phyloP scores from a whole-genome alignment of 2,797 vertebrate species.

The Acipenser oxyrinchus region DNA sequence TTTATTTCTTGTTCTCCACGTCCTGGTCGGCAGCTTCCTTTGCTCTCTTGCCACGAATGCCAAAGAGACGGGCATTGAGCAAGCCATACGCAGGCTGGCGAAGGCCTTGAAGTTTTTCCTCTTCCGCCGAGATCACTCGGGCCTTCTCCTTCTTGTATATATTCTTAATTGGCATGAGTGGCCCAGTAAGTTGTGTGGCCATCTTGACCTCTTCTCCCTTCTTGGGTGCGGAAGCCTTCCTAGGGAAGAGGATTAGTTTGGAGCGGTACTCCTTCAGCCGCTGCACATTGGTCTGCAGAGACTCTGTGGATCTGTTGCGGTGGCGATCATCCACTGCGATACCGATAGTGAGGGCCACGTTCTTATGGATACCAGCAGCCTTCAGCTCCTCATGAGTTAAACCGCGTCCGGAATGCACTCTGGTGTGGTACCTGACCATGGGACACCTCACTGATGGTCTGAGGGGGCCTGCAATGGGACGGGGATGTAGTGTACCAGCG shows the following conservation, averaged over 20 bases:
- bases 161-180: conserved; percentile 83
- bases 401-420: conserved; percentile 81
- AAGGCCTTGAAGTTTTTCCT: conserved; percentile 98
- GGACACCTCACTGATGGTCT: conserved; percentile 87
- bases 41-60: conserved; percentile 93
- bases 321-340: conserved; percentile 83
- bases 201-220: conserved; percentile 95
- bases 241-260: conserved; percentile 94
- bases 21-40: conserved; percentile 94
- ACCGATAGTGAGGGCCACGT: conserved; percentile 84
- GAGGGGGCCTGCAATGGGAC: conserved; percentile 78
- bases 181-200: conserved; percentile 83
- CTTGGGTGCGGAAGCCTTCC: conserved; percentile 82
- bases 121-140: conserved; percentile 80
- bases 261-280: conserved; percentile 94
- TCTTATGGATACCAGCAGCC: conserved; percentile 89
- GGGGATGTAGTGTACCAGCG: conserved; percentile 42
- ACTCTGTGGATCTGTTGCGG: conserved; percentile 86
- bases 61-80: conserved; percentile 86
- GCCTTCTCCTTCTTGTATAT: conserved; percentile 87
- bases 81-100: conserved; percentile 88
- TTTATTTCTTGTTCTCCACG: conserved; percentile 93
- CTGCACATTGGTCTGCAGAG: conserved; percentile 89
- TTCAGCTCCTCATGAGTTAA: conserved; percentile 92
- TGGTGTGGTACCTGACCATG: conserved; percentile 86